Evolutionary conservation across 2,797 vertebrate genomes (phyloP).

Genomic region (Dryobates pubescens): DNA sequence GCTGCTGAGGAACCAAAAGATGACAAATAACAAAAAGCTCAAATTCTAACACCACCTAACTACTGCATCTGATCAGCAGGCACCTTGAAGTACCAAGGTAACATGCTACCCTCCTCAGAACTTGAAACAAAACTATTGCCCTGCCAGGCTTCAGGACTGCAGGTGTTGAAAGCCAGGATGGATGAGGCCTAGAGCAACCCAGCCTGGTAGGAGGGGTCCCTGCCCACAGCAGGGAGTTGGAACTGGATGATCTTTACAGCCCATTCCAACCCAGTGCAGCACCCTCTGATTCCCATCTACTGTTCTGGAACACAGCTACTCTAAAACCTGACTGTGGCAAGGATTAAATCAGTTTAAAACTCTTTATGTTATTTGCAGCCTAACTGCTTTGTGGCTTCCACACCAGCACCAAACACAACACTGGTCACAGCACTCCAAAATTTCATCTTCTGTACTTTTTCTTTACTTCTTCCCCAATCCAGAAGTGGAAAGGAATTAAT

Average conservation of each 20-base stretch:
- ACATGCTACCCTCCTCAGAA: fast-evolving
- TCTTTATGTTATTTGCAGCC: neutral
- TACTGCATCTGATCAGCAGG: neutral
- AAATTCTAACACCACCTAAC: neutral
- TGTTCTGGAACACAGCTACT: neutral
- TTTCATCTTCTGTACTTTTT: neutral
- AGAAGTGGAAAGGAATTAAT: neutral
- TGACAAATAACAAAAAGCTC: neutral
- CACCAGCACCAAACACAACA: fast-evolving
- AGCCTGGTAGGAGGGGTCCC: no score
- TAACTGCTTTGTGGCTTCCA: neutral
- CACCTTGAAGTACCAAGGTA: neutral
- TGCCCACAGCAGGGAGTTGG: no score
- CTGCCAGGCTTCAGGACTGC: no score
- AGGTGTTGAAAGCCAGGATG: no score
- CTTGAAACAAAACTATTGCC: neutral
- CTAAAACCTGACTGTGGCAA: neutral
- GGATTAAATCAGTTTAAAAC: neutral
- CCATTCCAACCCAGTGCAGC: no score
- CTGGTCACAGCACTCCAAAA: neutral
- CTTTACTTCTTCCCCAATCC: neutral
- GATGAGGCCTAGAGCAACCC: no score
- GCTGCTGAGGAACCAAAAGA: neutral
- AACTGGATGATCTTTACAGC: no score
- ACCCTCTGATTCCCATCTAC: neutral